A percentile compares a stretch with the other conserved stretches of the same genome.
Conservation (phyloP, 2,888 invertebrate species). For the Andrena bicolor region DNA sequence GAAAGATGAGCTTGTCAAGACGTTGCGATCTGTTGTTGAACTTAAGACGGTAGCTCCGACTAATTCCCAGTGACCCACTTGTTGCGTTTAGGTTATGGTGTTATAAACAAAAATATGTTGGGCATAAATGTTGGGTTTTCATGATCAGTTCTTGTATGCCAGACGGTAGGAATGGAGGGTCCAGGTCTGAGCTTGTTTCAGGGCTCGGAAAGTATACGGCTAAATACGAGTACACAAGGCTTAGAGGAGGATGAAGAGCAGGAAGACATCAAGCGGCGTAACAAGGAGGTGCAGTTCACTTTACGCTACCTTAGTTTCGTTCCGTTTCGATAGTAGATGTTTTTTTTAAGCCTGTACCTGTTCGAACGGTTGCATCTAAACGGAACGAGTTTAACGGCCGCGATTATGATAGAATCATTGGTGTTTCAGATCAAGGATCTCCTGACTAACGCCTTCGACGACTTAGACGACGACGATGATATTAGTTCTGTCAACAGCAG, state of each 20-base stretch:
- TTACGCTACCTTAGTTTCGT: background rate
- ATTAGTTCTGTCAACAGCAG: conserved; percentile 87
- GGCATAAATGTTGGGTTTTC: conserved; percentile 73
- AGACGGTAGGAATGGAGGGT: conserved; percentile 82
- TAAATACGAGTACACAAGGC: conserved; percentile 88
- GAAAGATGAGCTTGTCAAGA: conserved; percentile 54
- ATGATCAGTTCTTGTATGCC: conserved; percentile 70
- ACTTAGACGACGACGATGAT: conserved; percentile 89
- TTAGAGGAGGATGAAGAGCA: conserved; percentile 90
- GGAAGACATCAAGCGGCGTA: conserved; percentile 89
- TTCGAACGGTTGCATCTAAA: background rate
- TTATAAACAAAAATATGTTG: conserved; percentile 83
- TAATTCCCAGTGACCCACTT: conserved; percentile 79
- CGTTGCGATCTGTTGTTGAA: conserved; percentile 45
- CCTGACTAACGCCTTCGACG: conserved; percentile 89
- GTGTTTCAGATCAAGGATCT: conserved; percentile 87
- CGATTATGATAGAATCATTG: conserved; percentile 5
- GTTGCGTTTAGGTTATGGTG: conserved; percentile 83
- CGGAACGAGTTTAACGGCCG: background rate
- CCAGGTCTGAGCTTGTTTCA: conserved; percentile 91
- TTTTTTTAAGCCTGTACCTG: background rate
- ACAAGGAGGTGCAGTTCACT: conserved; percentile 87
- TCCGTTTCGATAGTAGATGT: background rate
- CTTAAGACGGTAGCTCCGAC: conserved; percentile 60
- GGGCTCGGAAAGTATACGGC: conserved; percentile 88